Evolutionary conservation across 2,113 vertebrate species (phyloP).

Genomic region (Isurus oxyrinchus): DNA sequence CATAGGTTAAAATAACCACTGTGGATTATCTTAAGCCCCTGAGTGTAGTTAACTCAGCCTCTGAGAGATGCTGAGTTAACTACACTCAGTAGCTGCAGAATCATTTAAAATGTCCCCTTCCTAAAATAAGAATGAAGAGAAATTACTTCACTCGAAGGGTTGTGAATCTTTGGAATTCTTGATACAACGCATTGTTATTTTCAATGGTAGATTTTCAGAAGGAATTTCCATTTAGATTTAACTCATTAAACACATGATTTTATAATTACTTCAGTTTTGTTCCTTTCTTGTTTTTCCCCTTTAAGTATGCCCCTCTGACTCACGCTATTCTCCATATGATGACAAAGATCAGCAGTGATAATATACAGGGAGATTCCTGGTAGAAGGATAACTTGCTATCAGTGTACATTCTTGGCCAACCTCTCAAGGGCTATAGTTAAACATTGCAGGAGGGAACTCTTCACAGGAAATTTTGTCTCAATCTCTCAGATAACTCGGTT

Average conservation of each 20-base stretch:
- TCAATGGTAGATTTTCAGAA: not conserved
- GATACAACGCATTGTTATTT: not conserved
- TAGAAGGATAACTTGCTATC: not conserved
- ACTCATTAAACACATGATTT: not conserved
- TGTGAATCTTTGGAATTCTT: no score
- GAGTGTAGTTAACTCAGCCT: not conserved
- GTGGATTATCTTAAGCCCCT: not conserved
- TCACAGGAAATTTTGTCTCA: not conserved
- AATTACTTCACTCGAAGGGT: no score
- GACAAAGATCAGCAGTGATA: not conserved
- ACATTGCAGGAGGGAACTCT: not conserved
- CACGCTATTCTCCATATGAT: not conserved
- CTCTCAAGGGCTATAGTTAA: not conserved
- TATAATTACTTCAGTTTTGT: not conserved
- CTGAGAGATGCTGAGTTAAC: not conserved
- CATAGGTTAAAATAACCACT: not conserved
- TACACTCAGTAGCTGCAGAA: not conserved
- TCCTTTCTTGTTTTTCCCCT: no score
- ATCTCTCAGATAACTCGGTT: not conserved
- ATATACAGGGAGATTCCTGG: not conserved
- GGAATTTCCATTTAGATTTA: not conserved
- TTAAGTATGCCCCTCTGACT: not conserved
- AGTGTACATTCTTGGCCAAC: not conserved
- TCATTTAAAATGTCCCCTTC: not conserved
- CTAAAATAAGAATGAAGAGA: not conserved